Evolutionary conservation across 2,113 vertebrate genomes (phyloP), one percentile per base, ranked within the genome.

Genomic region (Corydoras sp.): DNA sequence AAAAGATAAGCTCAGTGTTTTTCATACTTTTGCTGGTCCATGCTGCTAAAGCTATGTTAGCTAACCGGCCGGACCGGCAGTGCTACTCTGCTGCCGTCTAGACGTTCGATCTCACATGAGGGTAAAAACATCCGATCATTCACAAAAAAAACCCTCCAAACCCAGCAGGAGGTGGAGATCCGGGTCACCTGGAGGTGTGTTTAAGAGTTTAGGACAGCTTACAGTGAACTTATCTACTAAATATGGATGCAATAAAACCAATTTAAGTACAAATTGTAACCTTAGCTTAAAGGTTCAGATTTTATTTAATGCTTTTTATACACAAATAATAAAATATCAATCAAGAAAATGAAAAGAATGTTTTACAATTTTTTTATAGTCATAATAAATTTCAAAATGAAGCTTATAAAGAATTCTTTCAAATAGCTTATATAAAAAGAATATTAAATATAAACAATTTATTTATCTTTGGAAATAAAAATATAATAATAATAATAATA

Each of bases 81-180:
- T 56, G 13, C 72, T 30, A 49, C 77, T 79, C 71, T 68, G 65
- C 63, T 66, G n/a, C 69, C 55, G 62, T 82, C 74, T 74, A 76
- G 74, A 76, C 58, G 12, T 24, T 43, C 71, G 65, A 58, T 30
- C 58, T 60, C 60, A 58, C 51, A 77, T 76, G 76, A 77, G 80
- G 76, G 70, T 77, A 83, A 89, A 88, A 89, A 89, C 88, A 91
- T 89, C 87, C 85, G 84, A 88, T 83, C 82, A 72, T 77, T 83
- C 82, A 86, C 81, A 81, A 87, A 87, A 88, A 84, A 60, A 29
- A 4, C 29, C 29, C 80, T 85, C 63, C 65, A 66, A 54, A n/a
- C 43, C 29, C 50, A 56, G 78, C 68, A 84, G 85, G 84, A 86
- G 80, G 32, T 62, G 67, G 48, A 82, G 85, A 89, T 88, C 86